Base-by-base conservation (phyloP, 1,140 invertebrate genomes). In the Aphaenogaster rudis region DNA sequence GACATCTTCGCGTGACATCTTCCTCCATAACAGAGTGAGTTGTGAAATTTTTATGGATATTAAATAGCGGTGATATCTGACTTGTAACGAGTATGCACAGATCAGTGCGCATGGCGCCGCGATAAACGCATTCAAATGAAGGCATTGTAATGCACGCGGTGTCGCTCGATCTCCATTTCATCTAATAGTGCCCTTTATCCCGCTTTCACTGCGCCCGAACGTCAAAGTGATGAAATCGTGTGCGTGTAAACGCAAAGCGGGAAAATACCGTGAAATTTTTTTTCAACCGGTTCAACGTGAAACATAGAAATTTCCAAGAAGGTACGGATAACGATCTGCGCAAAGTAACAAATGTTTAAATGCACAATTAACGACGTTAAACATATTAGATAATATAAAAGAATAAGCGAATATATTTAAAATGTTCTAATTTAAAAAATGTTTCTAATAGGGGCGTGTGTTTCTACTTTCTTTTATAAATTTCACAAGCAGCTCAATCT, bases 111-210 rank as follows among this genome's bases (percentile, higher is more conserved):
- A 80, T 80, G 15, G 36, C 63, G 3, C 17, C 15, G 7, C 57
- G n/a, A 64, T 48, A 76, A 28, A 61, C 74, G 45, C 50, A 50
- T 71, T 52, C 50, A 77, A 85, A 85, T 85, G 45, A 76, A 61
- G 48, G 11, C 45, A 85, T 64, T 13, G n/a, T 77, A 54, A 85
- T 85, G 54, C 54, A 76, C 17, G 45, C 13, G 8, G 13, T 64
- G 50, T 79, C n/a, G 28, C 0, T 66, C 15, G 28, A 33, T 72
- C 39, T 57, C 61, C 36, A 52, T 63, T 63, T 39, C 66, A 45
- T 50, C 4, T 80, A 88, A 88, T 86, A 54, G 13, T 33, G 74
- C 48, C 45, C 52, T 59, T 79, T 80, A 71, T 63, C 45, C 57
- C 74, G 17, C 74, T 88, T 88, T 80, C 74, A 36, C 59, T 36